Evolutionary conservation across 2,797 vertebrate species (phyloP), one percentile per base, ranked within the genome.

Genomic region (Parambassis ranga): DNA sequence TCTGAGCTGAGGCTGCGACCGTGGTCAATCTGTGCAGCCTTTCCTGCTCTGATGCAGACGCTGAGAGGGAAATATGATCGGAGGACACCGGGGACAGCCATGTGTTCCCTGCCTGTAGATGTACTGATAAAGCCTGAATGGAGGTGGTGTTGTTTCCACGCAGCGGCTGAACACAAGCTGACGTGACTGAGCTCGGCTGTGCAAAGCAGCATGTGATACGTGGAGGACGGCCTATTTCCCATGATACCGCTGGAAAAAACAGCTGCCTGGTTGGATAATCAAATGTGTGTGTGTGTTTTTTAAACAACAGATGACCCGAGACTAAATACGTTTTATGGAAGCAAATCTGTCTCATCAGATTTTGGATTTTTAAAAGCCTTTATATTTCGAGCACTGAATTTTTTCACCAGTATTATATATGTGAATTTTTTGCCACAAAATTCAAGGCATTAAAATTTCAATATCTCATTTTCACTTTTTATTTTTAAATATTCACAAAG

Each of bases 61-160:
- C 4, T 69, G 49, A 15, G 6, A 28, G 38, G 36, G 64, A 71
- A 78, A 71, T 38, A 42, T 50, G 65, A 77, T 37, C 2, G 20
- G 36, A 30, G 71, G 60, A 43, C 30, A 18, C 19, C 10, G 36
- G 59, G 60, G 68, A 67, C 59, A 78, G 56, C 77, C 72, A 47
- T 79, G 71, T 77, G 81, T 75, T 75, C 59, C 63, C 51, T 64
- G 50, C 48, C 81, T 44, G 70, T 23, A 43, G 80, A 79, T 85
- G 60, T 39, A 10, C 72, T 6, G 81, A 87, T 87, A 84, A 79
- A 68, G 44, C 28, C 62, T 77, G 75, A 89, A 87, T 77, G 72
- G 76, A 81, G 11, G 52, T 10, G 32, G 71, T 79, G 76, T 82
- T 77, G 73, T 78, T 71, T 82, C 68, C 83, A 58, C 41, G 32